Percentiles rank a stretch among this genome's conserved stretches.
Evolutionary conservation across 1,140 invertebrate genomes (phyloP).

Genomic region (Drosophila pandora): DNA sequence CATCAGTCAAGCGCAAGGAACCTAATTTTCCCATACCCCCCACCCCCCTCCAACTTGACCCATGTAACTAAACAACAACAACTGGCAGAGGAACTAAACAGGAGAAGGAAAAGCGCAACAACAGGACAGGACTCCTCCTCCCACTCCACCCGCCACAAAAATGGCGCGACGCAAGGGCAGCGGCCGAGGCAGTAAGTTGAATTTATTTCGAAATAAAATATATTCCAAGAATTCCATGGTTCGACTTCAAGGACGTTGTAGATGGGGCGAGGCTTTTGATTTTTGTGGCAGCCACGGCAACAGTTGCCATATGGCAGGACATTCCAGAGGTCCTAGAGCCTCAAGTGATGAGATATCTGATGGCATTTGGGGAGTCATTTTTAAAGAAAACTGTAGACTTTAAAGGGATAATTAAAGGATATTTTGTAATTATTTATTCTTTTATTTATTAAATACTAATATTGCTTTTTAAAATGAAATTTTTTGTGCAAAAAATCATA

Average conservation of each 20-base stretch:
- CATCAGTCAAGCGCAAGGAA: slow-evolving; percentile 58
- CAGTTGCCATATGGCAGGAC: slow-evolving; percentile 20
- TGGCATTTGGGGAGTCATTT: neutral
- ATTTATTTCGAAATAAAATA: slow-evolving; percentile 10
- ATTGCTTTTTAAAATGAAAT: neutral
- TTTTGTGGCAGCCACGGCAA: slow-evolving; percentile 4
- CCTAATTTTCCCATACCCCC: slow-evolving; percentile 25
- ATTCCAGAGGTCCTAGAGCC: neutral
- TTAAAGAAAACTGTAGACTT: neutral
- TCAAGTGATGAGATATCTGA: neutral
- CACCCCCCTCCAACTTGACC: slow-evolving; percentile 20
- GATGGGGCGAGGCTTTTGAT: slow-evolving; percentile 7
- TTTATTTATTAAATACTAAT: no score
- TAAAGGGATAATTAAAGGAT: no score
- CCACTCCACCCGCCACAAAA: slow-evolving; percentile 7
- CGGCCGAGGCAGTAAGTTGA: slow-evolving; percentile 74
- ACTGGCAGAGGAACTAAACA: neutral
- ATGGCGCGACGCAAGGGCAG: slow-evolving; percentile 74
- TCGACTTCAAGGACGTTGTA: slow-evolving; percentile 12
- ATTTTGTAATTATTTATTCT: neutral
- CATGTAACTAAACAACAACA: slow-evolving; percentile 19
- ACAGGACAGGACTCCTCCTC: slow-evolving; percentile 18
- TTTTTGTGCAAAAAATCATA: neutral
- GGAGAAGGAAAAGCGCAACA: slow-evolving; percentile 20
- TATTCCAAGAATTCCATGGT: slow-evolving; percentile 5